These are phyloP conservation scores for Myiotriccus ornatus DNA, from an alignment of 2,797 vertebrate genomes.

Conservation along the genomic window DNA sequence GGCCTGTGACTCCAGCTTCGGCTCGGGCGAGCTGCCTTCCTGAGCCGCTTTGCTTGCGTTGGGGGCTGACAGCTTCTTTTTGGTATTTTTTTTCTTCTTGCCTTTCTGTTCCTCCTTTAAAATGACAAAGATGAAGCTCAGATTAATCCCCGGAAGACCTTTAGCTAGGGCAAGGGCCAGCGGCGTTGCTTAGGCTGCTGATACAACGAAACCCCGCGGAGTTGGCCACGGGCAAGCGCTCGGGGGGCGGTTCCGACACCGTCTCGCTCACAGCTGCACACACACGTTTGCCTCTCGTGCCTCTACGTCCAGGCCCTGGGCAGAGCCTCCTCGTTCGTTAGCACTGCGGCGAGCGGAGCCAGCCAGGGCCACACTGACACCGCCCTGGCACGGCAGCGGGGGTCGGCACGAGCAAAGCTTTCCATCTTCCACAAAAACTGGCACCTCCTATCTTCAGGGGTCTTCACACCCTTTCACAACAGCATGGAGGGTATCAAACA, in stretches of 20 bases:
- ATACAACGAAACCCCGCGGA: not conserved
- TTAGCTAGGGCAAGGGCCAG: conserved; percentile 46
- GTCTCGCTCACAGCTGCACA: not conserved
- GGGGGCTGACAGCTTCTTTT: conserved; percentile 87
- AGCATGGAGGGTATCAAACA: not conserved
- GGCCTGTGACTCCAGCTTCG: conserved; percentile 85
- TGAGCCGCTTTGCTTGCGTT: conserved; percentile 81
- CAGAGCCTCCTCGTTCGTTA: not conserved
- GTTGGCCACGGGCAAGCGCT: not conserved
- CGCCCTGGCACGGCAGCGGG: not conserved
- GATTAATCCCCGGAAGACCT: conserved; percentile 50
- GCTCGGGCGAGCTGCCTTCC: conserved; percentile 92
- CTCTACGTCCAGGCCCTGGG: not conserved
- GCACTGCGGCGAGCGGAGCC: not conserved
- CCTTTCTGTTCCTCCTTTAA: conserved; percentile 94
- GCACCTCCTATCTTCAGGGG: conserved; percentile 45
- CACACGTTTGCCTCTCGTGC: conserved; percentile 17
- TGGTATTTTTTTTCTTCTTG: conserved; percentile 94
- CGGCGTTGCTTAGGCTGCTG: not conserved
- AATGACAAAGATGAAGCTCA: conserved; percentile 66
- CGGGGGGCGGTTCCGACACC: not conserved
- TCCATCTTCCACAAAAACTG: conserved; percentile 21
- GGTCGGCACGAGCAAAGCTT: not conserved
- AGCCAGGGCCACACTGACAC: not conserved
- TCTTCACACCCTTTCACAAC: conserved; percentile 38